Conservation (phyloP, 2,797 vertebrate genomes). For the Liparis tanakae region DNA sequence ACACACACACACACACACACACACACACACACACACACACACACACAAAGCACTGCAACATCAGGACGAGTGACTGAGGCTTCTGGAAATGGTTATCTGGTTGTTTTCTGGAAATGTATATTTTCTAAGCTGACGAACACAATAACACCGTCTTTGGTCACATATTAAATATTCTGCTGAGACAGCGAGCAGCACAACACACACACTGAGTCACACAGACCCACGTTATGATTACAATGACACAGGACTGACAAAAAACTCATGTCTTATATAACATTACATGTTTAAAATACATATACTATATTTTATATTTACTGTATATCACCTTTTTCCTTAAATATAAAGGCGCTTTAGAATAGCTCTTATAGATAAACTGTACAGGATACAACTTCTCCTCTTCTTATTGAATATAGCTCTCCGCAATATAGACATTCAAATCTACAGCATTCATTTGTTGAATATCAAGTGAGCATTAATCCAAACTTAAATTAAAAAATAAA, state of each 20-base stretch:
- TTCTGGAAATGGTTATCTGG: background rate
- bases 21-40: conserved; percentile 10
- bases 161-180: conserved; percentile 22
- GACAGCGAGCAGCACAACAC: conserved; percentile 20
- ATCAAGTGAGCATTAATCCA: conserved; percentile 9
- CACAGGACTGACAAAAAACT: background rate
- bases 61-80: background rate
- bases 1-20: background rate
- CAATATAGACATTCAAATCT: conserved; percentile 28
- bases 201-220: background rate
- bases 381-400: conserved; percentile 14
- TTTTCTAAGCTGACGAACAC: conserved; percentile 10
- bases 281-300: conserved; percentile 17
- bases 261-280: conserved; percentile 9
- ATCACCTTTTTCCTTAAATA: conserved; percentile 3
- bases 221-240: background rate
- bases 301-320: conserved; percentile 12
- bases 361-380: conserved; percentile 34
- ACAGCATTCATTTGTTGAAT: conserved; percentile 19
- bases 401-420: conserved; percentile 7
- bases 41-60: conserved; percentile 4
- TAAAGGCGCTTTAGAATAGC: conserved; percentile 32
- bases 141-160: conserved; percentile 62
- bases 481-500: conserved; percentile 47
- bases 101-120: no score